Conservation (phyloP, 1,140 invertebrate species). For the Nephotettix cincticeps region DNA sequence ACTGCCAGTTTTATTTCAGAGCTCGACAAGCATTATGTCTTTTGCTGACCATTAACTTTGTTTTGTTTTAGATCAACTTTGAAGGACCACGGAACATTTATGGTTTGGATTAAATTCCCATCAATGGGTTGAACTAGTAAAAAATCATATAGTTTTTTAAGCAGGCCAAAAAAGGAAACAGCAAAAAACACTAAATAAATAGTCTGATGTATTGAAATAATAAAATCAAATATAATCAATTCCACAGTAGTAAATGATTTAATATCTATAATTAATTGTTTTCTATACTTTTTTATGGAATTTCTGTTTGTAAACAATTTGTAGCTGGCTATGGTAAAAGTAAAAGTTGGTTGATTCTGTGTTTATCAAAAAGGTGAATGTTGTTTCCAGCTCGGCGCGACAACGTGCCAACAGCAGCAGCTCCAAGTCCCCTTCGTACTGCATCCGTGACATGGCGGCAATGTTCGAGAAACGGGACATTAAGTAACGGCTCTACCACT, state of each 20-base stretch:
- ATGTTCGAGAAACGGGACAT: constrained; percentile 61
- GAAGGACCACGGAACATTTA: neutral
- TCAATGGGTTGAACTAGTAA: neutral
- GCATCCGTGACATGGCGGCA: constrained; percentile 75
- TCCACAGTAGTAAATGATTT: too few species aligned
- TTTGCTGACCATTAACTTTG: neutral
- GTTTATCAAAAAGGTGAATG: too few species aligned
- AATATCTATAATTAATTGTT: too few species aligned
- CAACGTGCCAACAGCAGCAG: constrained; percentile 36
- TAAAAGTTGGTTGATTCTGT: too few species aligned
- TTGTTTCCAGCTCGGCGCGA: constrained; percentile 30
- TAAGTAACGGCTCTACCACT: constrained; percentile 6
- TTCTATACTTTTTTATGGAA: too few species aligned
- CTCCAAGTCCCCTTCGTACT: constrained; percentile 58
- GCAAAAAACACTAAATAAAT: too few species aligned
- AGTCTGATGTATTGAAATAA: too few species aligned
- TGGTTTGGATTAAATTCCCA: neutral
- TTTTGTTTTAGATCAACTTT: neutral
- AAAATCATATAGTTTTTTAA: neutral
- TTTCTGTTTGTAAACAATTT: too few species aligned
- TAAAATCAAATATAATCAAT: too few species aligned
- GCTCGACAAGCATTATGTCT: neutral
- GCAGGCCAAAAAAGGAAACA: neutral
- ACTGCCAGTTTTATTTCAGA: neutral
- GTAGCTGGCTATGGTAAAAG: too few species aligned